Evolutionary conservation across 2,797 vertebrate genomes (phyloP).

Genomic region (Borostomias antarcticus): DNA sequence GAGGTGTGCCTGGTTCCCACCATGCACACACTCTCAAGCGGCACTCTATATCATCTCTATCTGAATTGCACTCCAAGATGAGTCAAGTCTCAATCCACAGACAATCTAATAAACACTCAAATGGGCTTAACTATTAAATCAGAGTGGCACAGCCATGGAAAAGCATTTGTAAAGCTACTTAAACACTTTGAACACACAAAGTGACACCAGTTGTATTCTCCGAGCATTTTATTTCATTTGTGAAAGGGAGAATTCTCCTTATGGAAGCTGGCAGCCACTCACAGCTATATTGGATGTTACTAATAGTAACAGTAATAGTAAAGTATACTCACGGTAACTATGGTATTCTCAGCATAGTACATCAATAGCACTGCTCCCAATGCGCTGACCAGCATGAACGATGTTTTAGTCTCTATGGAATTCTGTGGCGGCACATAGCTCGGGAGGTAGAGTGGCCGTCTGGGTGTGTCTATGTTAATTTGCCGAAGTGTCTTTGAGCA

Average conservation of each 20-base stretch:
- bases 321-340: no score
- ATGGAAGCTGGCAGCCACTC: no score
- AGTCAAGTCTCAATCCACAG: conserved; percentile 49
- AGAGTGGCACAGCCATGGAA: conserved; percentile 46
- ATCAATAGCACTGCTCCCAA: no score
- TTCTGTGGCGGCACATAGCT: no score
- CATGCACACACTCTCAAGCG: conserved; percentile 18
- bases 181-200: conserved; percentile 58
- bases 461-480: no score
- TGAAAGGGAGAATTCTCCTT: conserved; percentile 42
- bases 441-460: no score
- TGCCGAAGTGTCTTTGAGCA: no score
- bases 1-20: conserved; percentile 15
- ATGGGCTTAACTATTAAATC: conserved; percentile 37
- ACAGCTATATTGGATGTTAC: not conserved
- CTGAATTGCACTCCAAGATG: conserved; percentile 11
- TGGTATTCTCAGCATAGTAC: no score
- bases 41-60: conserved; percentile 6
- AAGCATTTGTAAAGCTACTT: conserved; percentile 47
- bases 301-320: not conserved
- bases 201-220: conserved; percentile 41
- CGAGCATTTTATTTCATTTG: conserved; percentile 49
- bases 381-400: no score
- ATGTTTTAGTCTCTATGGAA: no score
- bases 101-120: conserved; percentile 58